These are phyloP conservation scores for rat (Rattus norvegicus) DNA, from an alignment of 2,113 vertebrate species.

Conservation along the genomic window GRCr8 NC_086035.1:62898001-62898500, in stretches of 20 bases:
- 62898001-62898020: not conserved
- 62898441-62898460: not conserved
- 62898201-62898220: not conserved
- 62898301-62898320: no score
- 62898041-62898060: not conserved
- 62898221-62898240: not conserved
- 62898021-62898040: not conserved
- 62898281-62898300: not conserved
- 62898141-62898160: not conserved
- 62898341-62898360: not conserved
- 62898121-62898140: not conserved
- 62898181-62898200: not conserved
- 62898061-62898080: not conserved
- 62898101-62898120: not conserved
- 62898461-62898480: not conserved
- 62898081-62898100: not conserved
- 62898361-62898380: no score
- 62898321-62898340: not conserved
- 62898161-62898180: not conserved
- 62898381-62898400: not conserved
- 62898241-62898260: not conserved
- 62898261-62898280: not conserved
- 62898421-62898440: accelerated
- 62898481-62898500: not conserved
- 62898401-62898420: not conserved